Evolutionary conservation across 2,888 invertebrate genomes (phyloP).

Genomic region (Xestobium rufovillosum): DNA sequence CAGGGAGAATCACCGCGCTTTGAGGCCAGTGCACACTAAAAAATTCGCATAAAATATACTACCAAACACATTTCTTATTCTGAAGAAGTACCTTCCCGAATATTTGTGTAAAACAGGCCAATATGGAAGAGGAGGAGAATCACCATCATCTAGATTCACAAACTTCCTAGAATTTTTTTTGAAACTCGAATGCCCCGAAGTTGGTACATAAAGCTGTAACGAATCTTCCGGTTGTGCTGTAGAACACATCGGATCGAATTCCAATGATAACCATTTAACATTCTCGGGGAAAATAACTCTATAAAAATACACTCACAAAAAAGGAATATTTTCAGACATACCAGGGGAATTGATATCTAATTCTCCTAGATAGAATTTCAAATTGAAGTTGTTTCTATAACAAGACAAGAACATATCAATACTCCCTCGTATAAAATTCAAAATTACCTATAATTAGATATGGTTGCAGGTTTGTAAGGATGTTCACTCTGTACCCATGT

Average conservation of each 20-base stretch:
- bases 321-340: too few relatives aligned
- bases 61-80: background rate
- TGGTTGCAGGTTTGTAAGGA: slow-evolving; percentile 85
- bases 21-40: slow-evolving; percentile 75
- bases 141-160: slow-evolving; percentile 32
- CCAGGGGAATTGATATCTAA: too few relatives aligned
- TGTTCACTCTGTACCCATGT: slow-evolving; percentile 94
- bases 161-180: slow-evolving; percentile 26
- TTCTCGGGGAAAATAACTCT: slow-evolving; percentile 81
- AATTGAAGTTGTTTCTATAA: too few relatives aligned
- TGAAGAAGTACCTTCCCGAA: slow-evolving; percentile 46
- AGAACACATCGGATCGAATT: slow-evolving; percentile 87
- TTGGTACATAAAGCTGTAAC: slow-evolving; percentile 62
- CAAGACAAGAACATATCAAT: background rate
- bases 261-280: slow-evolving; percentile 87
- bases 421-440: too few relatives aligned
- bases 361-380: too few relatives aligned
- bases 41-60: slow-evolving; percentile 10
- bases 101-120: slow-evolving; percentile 62
- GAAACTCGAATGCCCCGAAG: slow-evolving; percentile 29
- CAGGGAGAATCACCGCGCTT: slow-evolving; percentile 77
- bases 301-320: slow-evolving; percentile 13
- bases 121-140: slow-evolving; percentile 43
- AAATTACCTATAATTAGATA: slow-evolving; percentile 73
- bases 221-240: slow-evolving; percentile 92